These are phyloP conservation scores for Nannospalax galili DNA, from an alignment of 2,113 vertebrate genomes.

Conservation along the genomic window DNA sequence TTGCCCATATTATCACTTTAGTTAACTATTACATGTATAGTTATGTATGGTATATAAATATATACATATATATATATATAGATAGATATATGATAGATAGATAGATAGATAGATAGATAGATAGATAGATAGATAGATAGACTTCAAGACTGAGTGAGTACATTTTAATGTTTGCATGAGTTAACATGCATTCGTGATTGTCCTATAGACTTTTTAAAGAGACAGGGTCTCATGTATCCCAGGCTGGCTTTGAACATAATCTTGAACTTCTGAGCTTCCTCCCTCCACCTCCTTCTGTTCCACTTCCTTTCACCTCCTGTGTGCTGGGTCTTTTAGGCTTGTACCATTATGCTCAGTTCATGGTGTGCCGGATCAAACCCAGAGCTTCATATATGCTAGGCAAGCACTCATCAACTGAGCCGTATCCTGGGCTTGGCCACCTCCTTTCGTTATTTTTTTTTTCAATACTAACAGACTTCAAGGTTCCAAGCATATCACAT, in stretches of 20 bases:
- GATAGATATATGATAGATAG: not conserved
- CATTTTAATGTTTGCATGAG: constrained; percentile 23
- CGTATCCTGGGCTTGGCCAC: no score
- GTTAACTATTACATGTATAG: not conserved
- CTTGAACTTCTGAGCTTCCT: not conserved
- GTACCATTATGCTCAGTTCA: no score
- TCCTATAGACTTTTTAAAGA: constrained; percentile 17
- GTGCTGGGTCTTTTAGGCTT: not conserved
- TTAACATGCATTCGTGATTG: not conserved
- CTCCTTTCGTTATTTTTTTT: not conserved
- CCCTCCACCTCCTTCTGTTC: no score
- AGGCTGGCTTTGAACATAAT: not conserved
- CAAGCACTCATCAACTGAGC: not conserved
- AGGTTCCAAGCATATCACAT: not conserved
- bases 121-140: no score
- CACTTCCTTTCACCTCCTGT: no score
- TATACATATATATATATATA: not conserved
- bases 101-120: not conserved
- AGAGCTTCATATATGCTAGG: not conserved
- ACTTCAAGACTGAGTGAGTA: not conserved
- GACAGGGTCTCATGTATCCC: not conserved
- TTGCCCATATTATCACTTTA: not conserved
- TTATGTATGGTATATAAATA: not conserved
- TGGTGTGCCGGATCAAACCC: not conserved
- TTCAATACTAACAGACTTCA: not conserved